These are phyloP conservation scores for Apis florea DNA, from an alignment of 1,140 invertebrate species.

Conservation along the genomic window DNA sequence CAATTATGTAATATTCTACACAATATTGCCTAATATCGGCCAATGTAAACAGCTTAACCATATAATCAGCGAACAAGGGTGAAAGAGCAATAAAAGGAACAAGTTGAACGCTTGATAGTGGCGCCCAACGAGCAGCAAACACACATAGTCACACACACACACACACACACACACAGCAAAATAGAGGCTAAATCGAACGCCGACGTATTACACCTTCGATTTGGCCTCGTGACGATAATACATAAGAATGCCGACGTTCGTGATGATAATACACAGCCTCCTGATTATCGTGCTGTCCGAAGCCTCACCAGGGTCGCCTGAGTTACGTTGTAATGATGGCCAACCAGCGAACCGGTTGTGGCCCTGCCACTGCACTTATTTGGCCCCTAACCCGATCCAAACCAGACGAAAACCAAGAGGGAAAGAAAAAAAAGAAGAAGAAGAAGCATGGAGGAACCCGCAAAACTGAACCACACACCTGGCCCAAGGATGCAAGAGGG, in stretches of 20 bases:
- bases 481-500: slow-evolving; percentile 46
- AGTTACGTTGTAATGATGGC: slow-evolving; percentile 63
- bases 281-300: slow-evolving; percentile 53
- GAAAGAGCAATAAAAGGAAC: no score
- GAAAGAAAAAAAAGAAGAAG: slow-evolving; percentile 33
- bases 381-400: slow-evolving; percentile 60
- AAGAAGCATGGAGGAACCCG: slow-evolving; percentile 42
- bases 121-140: no score
- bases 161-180: not conserved
- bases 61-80: no score
- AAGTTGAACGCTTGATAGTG: not conserved
- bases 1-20: no score
- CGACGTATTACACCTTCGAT: not conserved
- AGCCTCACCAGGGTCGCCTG: slow-evolving; percentile 49
- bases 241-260: slow-evolving; percentile 8
- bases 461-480: slow-evolving; percentile 64
- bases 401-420: slow-evolving; percentile 30
- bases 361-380: slow-evolving; percentile 64
- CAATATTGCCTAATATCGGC: no score
- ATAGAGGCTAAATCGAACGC: not conserved
- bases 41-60: no score
- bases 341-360: slow-evolving; percentile 60
- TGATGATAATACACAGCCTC: slow-evolving; percentile 41
- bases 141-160: not conserved
- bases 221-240: slow-evolving; percentile 1